Base-by-base conservation (phyloP, 2,797 vertebrate genomes). In the Pseudomugil tenellus region DNA sequence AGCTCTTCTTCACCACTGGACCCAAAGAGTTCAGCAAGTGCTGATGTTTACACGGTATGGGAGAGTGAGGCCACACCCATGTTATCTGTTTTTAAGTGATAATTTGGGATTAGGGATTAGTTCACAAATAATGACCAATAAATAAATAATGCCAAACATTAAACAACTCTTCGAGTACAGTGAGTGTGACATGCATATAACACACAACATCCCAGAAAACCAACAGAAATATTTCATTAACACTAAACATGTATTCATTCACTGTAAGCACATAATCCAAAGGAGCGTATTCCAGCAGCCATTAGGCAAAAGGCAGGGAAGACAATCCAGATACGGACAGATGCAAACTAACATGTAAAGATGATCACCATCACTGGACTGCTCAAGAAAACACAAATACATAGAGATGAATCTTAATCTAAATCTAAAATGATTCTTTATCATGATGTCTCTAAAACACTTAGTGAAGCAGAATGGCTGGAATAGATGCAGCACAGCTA, bases 41-140 rank as follows among this genome's bases (percentile, higher is more conserved):
- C 61, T 53, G 73, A 79, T 75, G 74, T 71, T 71, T 58, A 56
- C 63, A 49, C 26, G 58, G 9, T 8, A 39, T 4, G 5, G 58
- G 43, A 49, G 58, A 53, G 25, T 21, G 16, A 51, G 17, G 56
- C n/a, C 56, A 60, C 48, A 72, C 58, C 28, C 60, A 60, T 21
- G 35, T 21, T 9, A 13, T 29, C 12, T 55, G 12, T 43, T 43
- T 43, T n/a, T n/a, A n/a, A 43, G 19, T 43, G 7, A 16, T 9
- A 2, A 43, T 43, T 43, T n/a, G 41, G 19, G 3, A n/a, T 43
- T 14, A 16, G 35, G 35, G 13, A 14, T 16, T 43, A 43, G 41
- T 43, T 43, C 19, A 43, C 41, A n/a, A 43, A 43, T n/a, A 2
- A n/a, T 43, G 16, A n/a, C 41, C 17, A 43, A n/a, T 43, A 16